Conservation (phyloP, 1,140 invertebrate genomes). For the Lasioglossum albipes region DNA sequence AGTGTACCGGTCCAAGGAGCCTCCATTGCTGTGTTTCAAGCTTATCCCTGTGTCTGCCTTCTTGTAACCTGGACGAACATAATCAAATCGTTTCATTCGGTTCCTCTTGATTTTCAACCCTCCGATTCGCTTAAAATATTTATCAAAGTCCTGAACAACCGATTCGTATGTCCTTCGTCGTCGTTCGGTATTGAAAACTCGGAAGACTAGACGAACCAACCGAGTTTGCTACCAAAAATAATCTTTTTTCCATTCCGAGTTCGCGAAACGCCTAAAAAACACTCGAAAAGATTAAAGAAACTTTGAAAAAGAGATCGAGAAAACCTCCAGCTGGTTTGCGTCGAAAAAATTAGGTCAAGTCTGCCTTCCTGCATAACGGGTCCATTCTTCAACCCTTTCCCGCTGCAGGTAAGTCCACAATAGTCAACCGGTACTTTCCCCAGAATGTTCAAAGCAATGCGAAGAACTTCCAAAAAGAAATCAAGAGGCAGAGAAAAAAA, state of each 20-base stretch:
- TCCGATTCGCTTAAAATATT: too few relatives aligned
- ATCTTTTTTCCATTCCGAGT: too few relatives aligned
- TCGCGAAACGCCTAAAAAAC: neutral
- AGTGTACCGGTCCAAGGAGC: constrained; percentile 87
- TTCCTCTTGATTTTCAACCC: too few relatives aligned
- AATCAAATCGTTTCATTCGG: neutral
- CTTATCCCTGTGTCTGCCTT: constrained; percentile 84
- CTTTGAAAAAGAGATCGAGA: neutral
- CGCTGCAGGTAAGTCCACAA: neutral
- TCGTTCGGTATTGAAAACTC: too few relatives aligned
- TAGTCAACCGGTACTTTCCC: neutral
- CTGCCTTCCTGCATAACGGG: too few relatives aligned
- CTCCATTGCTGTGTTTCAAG: constrained; percentile 83
- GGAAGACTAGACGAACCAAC: too few relatives aligned
- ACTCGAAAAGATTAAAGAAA: neutral
- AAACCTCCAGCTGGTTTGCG: too few relatives aligned
- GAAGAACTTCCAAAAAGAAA: neutral
- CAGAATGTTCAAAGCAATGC: neutral
- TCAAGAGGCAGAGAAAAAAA: neutral
- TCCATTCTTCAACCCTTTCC: too few relatives aligned
- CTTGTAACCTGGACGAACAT: constrained; percentile 82
- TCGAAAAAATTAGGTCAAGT: neutral
- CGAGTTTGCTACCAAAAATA: too few relatives aligned
- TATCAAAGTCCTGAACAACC: too few relatives aligned
- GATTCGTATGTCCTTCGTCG: too few relatives aligned